A percentile compares a stretch with the other conserved stretches of the same genome.
phyloP scores from a whole-genome alignment of 2,797 vertebrate species.

The Sus cebifrons region DNA sequence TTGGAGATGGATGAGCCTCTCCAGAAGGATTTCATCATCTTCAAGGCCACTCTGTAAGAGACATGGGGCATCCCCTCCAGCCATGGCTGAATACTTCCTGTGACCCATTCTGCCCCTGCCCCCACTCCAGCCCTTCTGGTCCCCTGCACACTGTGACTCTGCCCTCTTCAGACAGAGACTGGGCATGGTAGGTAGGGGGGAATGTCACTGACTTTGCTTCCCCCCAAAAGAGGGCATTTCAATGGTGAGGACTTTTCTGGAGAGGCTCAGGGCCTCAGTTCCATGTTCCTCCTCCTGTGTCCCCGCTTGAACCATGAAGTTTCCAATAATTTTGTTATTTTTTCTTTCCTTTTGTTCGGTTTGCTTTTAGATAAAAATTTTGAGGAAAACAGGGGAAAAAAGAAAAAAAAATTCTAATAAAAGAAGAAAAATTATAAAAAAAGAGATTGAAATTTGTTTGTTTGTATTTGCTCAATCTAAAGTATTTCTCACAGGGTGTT shows the following conservation, averaged over 20 bases:
- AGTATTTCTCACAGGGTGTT: background rate
- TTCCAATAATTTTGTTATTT: constrained; percentile 84
- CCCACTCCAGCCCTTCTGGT: constrained; percentile 61
- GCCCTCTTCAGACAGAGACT: constrained; percentile 67
- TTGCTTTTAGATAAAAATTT: constrained; percentile 90
- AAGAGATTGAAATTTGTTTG: background rate
- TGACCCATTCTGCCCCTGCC: constrained; percentile 86
- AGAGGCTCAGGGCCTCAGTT: constrained; percentile 67
- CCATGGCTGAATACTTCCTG: constrained; percentile 98
- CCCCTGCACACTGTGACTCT: constrained; percentile 86
- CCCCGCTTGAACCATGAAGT: constrained; percentile 79
- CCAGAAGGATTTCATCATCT: constrained; percentile 99
- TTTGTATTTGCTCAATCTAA: background rate
- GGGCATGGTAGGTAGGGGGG: constrained; percentile 11
- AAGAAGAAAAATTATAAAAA: constrained; percentile 83
- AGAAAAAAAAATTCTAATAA: constrained; percentile 88
- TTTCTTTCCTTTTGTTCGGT: constrained; percentile 71
- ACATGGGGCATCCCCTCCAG: constrained; percentile 98
- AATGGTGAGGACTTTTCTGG: constrained; percentile 82
- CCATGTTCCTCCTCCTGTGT: constrained; percentile 61
- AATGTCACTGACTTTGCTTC: constrained; percentile 62
- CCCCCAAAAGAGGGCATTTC: constrained; percentile 38
- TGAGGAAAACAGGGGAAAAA: constrained; percentile 78
- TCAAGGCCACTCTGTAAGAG: constrained; percentile 98
- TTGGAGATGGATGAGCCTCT: constrained; percentile 98